phyloP scores from a whole-genome alignment of 2,113 vertebrate genomes.

The Tachysurus vachellii region DNA sequence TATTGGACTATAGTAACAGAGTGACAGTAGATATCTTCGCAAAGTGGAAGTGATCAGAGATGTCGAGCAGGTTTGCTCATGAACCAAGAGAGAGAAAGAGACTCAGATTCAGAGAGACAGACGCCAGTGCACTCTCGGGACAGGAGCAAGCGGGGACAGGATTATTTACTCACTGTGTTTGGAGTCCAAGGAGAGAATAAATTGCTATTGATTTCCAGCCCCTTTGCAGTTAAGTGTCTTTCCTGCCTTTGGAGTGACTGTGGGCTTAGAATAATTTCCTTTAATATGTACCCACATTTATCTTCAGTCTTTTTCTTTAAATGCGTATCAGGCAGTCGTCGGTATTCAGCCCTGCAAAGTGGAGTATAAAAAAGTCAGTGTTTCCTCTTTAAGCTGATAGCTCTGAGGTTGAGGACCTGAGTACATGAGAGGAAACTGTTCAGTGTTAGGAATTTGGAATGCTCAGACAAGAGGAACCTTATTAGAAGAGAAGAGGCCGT shows the following conservation, averaged over 20 bases:
- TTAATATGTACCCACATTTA: conserved; percentile 60
- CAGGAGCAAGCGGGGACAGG: conserved; percentile 76
- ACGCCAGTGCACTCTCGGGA: conserved; percentile 68
- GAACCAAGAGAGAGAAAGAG: conserved; percentile 34
- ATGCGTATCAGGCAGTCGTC: conserved; percentile 29
- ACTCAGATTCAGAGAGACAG: conserved; percentile 27
- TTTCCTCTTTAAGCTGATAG: conserved; percentile 35
- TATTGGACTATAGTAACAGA: conserved; percentile 25
- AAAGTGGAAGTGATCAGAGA: conserved; percentile 50
- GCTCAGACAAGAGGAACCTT: not conserved
- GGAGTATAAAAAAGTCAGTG: conserved; percentile 11
- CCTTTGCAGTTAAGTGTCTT: conserved; percentile 74
- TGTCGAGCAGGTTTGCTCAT: conserved; percentile 54
- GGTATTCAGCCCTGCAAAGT: conserved; percentile 30
- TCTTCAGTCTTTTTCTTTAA: conserved; percentile 47
- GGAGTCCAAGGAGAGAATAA: conserved; percentile 84
- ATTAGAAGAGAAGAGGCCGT: not conserved
- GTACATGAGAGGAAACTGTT: not conserved
- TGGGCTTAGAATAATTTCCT: conserved; percentile 67
- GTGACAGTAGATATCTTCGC: conserved; percentile 40
- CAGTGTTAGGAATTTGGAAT: not conserved
- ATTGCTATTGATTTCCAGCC: conserved; percentile 87
- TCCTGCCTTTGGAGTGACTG: conserved; percentile 68
- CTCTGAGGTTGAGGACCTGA: not conserved
- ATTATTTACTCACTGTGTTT: conserved; percentile 85